Evolutionary conservation across 2,113 vertebrate genomes (phyloP).

Genomic region (human): GRCh38 chr15:95457001-95457500

Average conservation of each 20-base stretch:
- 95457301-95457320: background rate
- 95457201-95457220: background rate
- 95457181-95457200: background rate
- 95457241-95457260: background rate
- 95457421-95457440: background rate
- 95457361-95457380: background rate
- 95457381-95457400: background rate
- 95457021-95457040: background rate
- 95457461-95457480: rapidly evolving
- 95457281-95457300: background rate
- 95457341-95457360: background rate
- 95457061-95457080: background rate
- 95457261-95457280: background rate
- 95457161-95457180: background rate
- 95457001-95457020: background rate
- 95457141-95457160: background rate
- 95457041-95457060: background rate
- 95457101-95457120: background rate
- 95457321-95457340: background rate
- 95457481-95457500: background rate
- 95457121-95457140: background rate
- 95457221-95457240: background rate
- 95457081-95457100: background rate
- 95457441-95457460: background rate
- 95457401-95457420: background rate